Base-by-base conservation (phyloP, 1,140 invertebrate genomes). In the Drosophila asahinai region DNA sequence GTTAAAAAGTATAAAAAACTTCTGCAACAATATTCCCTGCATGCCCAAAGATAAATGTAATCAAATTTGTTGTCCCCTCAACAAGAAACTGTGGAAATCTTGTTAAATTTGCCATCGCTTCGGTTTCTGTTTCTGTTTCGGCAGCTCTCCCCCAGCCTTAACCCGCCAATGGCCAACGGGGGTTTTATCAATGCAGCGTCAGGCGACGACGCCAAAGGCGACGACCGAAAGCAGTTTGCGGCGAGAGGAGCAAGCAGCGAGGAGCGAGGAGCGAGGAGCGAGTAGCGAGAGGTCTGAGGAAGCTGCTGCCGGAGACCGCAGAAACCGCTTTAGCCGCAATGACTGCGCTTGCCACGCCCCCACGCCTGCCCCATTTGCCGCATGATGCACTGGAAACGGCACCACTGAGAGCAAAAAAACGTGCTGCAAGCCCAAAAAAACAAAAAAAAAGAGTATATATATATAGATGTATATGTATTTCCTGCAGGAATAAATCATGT, bases 301-400 rank as follows among this genome's bases (percentile, higher is more conserved):
- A 58, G 30, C 36, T 58, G 76, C 42, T 70, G 43, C 9, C 57
- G 58, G 58, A 77, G 67, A 72, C 77, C 75, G 54, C 77, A 78
- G 74, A 17, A 77, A 78, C 76, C 76, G 77, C 77, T 64, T 72
- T 62, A 65, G 63, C 80, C 80, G 75, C 80, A 82, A 78, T 78
- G 67, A 77, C 68, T 82, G 80, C 80, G 70, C 67, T 86, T 86
- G 64, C 77, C 72, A 80, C 52, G 67, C 62, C 57, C 68, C 63
- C 67, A 67, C 43, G 47, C 61, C 77, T 63, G 49, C 40, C 49
- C 43, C 66, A 38, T 22, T 38, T 36, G 22, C 33, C 48, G 11
- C 70, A 73, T 54, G n/a, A 59, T 72, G 52, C 43, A 72, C 36
- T 59, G 68, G 22, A 42, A 48, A 67, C 36, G 57, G 52, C 19